These are phyloP conservation scores for Palythoa grandiflora DNA, from an alignment of 92 coral and sea anemone species.

Conservation along the genomic window DNA sequence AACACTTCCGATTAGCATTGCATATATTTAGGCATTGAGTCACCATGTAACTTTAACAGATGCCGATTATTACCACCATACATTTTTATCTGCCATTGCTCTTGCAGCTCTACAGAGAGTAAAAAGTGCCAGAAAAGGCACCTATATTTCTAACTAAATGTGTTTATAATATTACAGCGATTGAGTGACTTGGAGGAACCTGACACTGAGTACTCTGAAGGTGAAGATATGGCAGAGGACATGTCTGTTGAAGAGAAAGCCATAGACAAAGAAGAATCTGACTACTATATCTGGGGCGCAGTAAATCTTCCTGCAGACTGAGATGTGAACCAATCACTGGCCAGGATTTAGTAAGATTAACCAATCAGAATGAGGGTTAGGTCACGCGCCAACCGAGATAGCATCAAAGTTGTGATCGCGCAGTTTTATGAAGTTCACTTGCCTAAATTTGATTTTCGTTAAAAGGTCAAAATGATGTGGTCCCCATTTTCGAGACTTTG, in stretches of 20 bases:
- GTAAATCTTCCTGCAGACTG: too few species aligned
- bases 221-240: neutral
- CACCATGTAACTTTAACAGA: neutral
- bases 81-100: neutral
- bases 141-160: neutral
- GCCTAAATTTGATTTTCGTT: too few species aligned
- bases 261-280: neutral
- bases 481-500: too few species aligned
- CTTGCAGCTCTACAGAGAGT: neutral
- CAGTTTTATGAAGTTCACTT: too few species aligned
- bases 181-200: neutral
- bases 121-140: neutral
- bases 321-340: too few species aligned
- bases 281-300: neutral
- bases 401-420: too few species aligned
- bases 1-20: neutral
- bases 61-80: neutral
- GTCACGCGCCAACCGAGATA: too few species aligned
- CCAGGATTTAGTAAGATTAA: too few species aligned
- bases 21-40: constrained; percentile 16
- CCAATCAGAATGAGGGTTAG: too few species aligned
- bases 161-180: neutral
- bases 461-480: too few species aligned
- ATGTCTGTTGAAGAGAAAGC: neutral
- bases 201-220: neutral